Conservation (phyloP, 2,113 vertebrate species). For the Leucopsar rothschildi region DNA sequence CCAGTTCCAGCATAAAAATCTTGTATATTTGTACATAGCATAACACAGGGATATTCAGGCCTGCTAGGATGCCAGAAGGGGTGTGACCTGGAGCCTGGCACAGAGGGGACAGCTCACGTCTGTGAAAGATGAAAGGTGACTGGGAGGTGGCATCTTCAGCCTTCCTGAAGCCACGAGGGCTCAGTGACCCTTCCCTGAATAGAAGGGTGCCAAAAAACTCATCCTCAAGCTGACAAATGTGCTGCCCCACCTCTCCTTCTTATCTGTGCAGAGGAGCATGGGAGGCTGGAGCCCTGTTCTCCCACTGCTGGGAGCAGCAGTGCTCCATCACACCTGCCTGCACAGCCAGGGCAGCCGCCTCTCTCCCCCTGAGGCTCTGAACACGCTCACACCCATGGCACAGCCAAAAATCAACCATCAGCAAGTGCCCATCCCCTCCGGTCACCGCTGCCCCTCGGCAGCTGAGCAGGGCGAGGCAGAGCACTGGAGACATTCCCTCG, state of each 20-base stretch:
- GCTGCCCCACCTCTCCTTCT: not conserved
- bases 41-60: not conserved
- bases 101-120: not conserved
- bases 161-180: rapidly evolving
- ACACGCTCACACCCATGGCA: rapidly evolving
- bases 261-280: rapidly evolving
- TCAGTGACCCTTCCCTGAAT: not conserved
- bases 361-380: not conserved
- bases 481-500: not conserved
- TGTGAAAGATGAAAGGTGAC: not conserved
- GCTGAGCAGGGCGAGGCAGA: not conserved
- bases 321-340: not conserved
- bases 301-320: not conserved
- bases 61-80: not conserved
- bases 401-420: not conserved
- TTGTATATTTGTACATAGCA: not conserved
- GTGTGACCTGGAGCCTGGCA: not conserved
- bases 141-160: not conserved
- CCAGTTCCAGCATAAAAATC: not conserved
- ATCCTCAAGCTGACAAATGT: not conserved
- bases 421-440: not conserved
- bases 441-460: not conserved
- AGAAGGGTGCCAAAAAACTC: not conserved
- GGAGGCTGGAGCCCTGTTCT: not conserved
- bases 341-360: not conserved